Percentiles rank a stretch among this genome's conserved stretches.
Evolutionary conservation across 2,888 invertebrate species (phyloP).

Genomic region (Phytoseiulus persimilis): DNA sequence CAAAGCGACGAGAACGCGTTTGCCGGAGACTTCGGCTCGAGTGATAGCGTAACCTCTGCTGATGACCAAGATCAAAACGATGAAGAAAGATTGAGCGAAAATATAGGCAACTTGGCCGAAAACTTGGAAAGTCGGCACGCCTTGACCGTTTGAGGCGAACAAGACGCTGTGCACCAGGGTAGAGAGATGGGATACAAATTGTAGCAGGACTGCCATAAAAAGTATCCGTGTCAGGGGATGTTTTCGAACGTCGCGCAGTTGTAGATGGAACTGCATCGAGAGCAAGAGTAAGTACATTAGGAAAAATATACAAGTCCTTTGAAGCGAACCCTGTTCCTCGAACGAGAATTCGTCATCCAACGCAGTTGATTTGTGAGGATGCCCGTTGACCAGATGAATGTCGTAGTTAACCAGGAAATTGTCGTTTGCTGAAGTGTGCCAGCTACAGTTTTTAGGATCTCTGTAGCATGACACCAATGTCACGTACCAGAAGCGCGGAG

Average conservation of each 20-base stretch:
- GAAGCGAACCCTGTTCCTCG: constrained; percentile 61
- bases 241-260: constrained; percentile 71
- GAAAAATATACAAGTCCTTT: constrained; percentile 57
- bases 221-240: constrained; percentile 69
- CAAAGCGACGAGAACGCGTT: constrained; percentile 70
- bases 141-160: constrained; percentile 82
- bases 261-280: constrained; percentile 83
- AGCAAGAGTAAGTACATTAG: constrained; percentile 72
- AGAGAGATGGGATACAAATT: constrained; percentile 73
- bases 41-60: constrained; percentile 97
- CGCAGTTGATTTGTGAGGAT: constrained; percentile 79
- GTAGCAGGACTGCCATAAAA: constrained; percentile 73
- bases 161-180: constrained; percentile 79
- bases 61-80: constrained; percentile 77
- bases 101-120: constrained; percentile 61
- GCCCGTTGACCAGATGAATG: constrained; percentile 91
- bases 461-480: constrained; percentile 86
- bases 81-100: constrained; percentile 58
- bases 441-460: constrained; percentile 63
- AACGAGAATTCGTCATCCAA: constrained; percentile 92
- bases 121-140: constrained; percentile 69
- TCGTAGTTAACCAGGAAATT: constrained; percentile 64
- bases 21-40: constrained; percentile 75
- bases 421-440: constrained; percentile 57
- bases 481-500: constrained; percentile 92